Evolutionary conservation across 2,888 invertebrate species (phyloP).

Genomic region (Meandrusa payeni): DNA sequence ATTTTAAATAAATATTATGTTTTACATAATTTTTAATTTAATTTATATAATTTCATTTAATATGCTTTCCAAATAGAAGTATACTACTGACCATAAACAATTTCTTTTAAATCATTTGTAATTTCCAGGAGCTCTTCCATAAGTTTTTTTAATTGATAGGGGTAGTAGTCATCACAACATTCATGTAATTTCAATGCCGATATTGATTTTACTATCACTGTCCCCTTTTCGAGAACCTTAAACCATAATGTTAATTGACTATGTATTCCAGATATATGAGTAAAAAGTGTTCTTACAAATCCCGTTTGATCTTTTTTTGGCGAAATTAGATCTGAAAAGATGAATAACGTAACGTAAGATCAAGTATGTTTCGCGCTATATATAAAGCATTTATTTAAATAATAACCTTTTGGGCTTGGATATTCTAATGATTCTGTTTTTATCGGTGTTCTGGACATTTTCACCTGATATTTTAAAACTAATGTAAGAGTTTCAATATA

Average conservation of each 20-base stretch:
- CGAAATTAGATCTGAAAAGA: conserved; percentile 53
- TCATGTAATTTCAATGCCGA: conserved; percentile 55
- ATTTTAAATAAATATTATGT: too few relatives aligned
- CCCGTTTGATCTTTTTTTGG: conserved; percentile 57
- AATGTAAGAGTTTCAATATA: too few relatives aligned
- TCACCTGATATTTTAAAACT: too few relatives aligned
- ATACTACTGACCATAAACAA: conserved; percentile 49
- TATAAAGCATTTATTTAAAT: too few relatives aligned
- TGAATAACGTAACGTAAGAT: too few relatives aligned
- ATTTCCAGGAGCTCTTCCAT: conserved; percentile 51
- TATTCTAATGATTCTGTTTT: conserved; percentile 35
- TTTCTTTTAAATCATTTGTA: conserved; percentile 44
- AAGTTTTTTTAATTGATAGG: conserved; percentile 49
- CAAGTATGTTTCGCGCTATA: too few relatives aligned
- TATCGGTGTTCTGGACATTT: conserved; percentile 50
- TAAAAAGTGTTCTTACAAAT: conserved; percentile 61
- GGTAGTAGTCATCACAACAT: conserved; percentile 56
- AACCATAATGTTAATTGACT: conserved; percentile 54
- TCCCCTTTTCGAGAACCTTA: conserved; percentile 53
- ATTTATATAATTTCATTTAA: too few relatives aligned
- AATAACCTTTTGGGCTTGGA: conserved; percentile 52
- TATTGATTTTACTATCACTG: conserved; percentile 50
- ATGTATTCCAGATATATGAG: conserved; percentile 58
- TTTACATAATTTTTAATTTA: too few relatives aligned
- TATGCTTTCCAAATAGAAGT: too few relatives aligned